These are phyloP conservation scores for Dendrophyllia cribrosa DNA, from an alignment of 64 coral and sea anemone species.

Conservation along the genomic window DNA sequence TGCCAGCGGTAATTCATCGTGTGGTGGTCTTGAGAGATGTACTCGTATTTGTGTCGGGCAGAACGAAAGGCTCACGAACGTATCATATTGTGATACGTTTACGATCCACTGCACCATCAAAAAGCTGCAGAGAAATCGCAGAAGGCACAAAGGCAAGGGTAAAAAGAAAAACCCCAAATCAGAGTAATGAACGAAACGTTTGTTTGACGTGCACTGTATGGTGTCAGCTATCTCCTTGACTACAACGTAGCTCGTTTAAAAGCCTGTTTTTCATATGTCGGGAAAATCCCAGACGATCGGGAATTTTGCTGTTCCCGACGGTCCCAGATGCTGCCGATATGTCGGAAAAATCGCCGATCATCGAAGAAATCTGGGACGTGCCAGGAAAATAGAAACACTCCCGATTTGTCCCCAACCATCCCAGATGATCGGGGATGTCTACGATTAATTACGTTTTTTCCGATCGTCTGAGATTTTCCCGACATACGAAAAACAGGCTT, in stretches of 20 bases:
- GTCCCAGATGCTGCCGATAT: too few relatives aligned
- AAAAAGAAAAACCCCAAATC: neutral
- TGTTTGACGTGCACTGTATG: neutral
- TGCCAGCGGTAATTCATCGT: conserved; percentile 8
- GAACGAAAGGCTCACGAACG: neutral
- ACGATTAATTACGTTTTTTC: too few relatives aligned
- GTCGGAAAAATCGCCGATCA: neutral
- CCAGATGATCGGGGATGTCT: too few relatives aligned
- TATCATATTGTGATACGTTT: conserved; percentile 4
- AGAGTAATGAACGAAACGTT: neutral
- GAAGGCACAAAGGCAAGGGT: neutral
- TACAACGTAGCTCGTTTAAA: neutral
- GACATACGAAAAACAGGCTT: too few relatives aligned
- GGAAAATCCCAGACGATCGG: too few relatives aligned
- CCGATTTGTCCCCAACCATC: too few relatives aligned
- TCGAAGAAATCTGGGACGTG: too few relatives aligned
- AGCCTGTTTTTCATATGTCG: neutral
- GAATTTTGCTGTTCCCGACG: too few relatives aligned
- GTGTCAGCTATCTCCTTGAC: neutral
- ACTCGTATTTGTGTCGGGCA: conserved; percentile 34
- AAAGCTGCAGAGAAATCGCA: neutral
- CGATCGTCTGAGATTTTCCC: too few relatives aligned
- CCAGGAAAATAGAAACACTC: too few relatives aligned
- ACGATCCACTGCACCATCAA: conserved; percentile 10
- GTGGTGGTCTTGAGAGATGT: neutral